These are phyloP conservation scores for Lymantria monacha DNA, from an alignment of 2,888 invertebrate species.

Conservation along the genomic window DNA sequence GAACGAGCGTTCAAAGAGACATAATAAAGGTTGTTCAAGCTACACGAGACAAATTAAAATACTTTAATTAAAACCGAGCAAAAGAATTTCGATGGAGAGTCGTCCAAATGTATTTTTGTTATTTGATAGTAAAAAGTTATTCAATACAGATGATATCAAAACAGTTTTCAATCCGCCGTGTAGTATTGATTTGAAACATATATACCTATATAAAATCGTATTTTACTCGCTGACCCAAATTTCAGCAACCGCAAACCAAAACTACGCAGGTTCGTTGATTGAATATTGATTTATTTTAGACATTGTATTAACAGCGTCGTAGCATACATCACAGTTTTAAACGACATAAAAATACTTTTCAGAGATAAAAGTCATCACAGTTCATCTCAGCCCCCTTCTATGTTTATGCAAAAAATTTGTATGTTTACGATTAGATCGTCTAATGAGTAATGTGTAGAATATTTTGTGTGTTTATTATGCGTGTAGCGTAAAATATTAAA, in stretches of 20 bases:
- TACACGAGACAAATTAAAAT: conserved; percentile 16
- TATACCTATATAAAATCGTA: conserved; percentile 39
- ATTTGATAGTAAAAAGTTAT: conserved; percentile 19
- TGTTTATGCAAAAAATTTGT: too few species aligned
- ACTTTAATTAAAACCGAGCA: conserved; percentile 15
- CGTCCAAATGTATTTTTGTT: conserved; percentile 20
- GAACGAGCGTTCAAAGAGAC: conserved; percentile 22
- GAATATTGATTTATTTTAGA: conserved; percentile 65
- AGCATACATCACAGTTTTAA: too few species aligned
- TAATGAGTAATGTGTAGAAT: too few species aligned
- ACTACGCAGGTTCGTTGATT: conserved; percentile 62
- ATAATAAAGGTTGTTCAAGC: conserved; percentile 28
- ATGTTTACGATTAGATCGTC: too few species aligned
- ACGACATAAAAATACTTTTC: too few species aligned
- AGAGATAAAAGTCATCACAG: too few species aligned
- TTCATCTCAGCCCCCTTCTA: too few species aligned
- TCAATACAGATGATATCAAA: conserved; percentile 16
- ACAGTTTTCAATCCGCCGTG: conserved; percentile 29
- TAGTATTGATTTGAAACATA: conserved; percentile 30
- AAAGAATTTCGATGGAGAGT: conserved; percentile 18
- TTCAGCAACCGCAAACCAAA: conserved; percentile 46
- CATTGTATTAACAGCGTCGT: conserved; percentile 34
- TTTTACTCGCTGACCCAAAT: conserved; percentile 61
- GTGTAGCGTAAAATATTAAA: background rate
- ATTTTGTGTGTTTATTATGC: too few species aligned